Base-by-base conservation (phyloP, 1,140 invertebrate genomes). In the Paramacrobiotus metropolitanus region DNA sequence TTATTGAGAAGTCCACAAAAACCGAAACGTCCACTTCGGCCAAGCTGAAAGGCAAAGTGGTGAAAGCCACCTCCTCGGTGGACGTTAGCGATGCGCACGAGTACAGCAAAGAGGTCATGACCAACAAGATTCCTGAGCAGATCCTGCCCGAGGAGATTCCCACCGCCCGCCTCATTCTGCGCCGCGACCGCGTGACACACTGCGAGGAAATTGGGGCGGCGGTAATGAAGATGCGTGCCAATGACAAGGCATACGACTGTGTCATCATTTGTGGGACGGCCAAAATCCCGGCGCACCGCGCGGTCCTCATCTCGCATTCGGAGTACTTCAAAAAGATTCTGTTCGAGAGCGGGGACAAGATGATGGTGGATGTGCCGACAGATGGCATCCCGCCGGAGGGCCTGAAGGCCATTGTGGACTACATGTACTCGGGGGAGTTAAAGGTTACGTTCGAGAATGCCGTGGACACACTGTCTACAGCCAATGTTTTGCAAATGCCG, bases 331-430 rank as follows among this genome's bases (percentile, higher is more conserved):
- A 55, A 24, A 55, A 24, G 48, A 20, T 55, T 9, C 24, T 55
- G 48, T 55, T 55, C 24, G 48, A 55, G 15, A 55, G 15, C 15
- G 48, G 48, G 15, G 48, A 55, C 24, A 55, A 55, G 48, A 9
- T 55, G 48, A 55, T 55, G 48, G 48, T 55, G 48, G 48, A 55
- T 55, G 48, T 55, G 4, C 48, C 48, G 28, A 24, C 48, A 9
- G 48, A 55, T 55, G 48, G 48, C 15, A 55, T 55, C 28, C 48
- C 48, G 4, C 4, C 48, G 48, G 4, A 24, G 24, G 48, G 48
- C 15, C 15, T 55, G 48, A 28, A 15, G 15, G 48, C 48, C 24
- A 55, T 55, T 24, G 28, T 55, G 15, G 48, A 55, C 24, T 55
- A 55, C 28, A 55, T 55, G 48, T 55, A 55, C 24, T 20, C 15